These are phyloP conservation scores for Saiga tatarica DNA, from an alignment of 2,113 vertebrate species.

Conservation along the genomic window DNA sequence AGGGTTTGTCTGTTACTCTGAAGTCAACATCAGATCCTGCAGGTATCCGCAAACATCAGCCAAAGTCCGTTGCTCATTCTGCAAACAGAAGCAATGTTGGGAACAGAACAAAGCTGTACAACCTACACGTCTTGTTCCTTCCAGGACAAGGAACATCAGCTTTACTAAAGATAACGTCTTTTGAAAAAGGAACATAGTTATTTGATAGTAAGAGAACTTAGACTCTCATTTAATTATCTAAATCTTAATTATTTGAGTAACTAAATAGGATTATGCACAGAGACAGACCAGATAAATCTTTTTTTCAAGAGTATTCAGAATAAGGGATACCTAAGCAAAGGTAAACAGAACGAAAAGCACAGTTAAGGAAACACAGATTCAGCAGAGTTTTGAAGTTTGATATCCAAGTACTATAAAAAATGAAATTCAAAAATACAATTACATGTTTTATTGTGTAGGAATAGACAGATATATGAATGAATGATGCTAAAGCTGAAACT, in stretches of 20 bases:
- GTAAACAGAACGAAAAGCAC: neutral
- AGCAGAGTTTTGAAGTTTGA: neutral
- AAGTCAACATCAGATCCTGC: constrained; percentile 16
- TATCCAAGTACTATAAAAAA: neutral
- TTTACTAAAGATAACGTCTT: neutral
- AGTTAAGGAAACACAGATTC: neutral
- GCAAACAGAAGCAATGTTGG: neutral
- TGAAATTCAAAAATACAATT: neutral
- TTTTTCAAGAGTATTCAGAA: neutral
- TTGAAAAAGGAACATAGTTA: neutral
- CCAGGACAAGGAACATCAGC: neutral
- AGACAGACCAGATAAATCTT: neutral
- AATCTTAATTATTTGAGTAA: neutral
- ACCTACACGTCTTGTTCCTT: neutral
- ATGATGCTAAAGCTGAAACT: too few relatives aligned
- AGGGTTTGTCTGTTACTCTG: neutral
- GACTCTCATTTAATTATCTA: neutral
- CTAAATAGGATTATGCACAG: neutral
- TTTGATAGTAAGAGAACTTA: neutral
- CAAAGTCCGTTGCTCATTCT: neutral
- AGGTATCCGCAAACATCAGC: constrained; percentile 11
- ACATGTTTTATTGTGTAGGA: neutral
- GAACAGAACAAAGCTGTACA: neutral
- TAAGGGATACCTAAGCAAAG: neutral
- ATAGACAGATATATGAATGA: neutral